A percentile compares a stretch with the other conserved stretches of the same genome.
Evolutionary conservation across 2,888 invertebrate genomes (phyloP).

Genomic region (Drosophila basisetae): DNA sequence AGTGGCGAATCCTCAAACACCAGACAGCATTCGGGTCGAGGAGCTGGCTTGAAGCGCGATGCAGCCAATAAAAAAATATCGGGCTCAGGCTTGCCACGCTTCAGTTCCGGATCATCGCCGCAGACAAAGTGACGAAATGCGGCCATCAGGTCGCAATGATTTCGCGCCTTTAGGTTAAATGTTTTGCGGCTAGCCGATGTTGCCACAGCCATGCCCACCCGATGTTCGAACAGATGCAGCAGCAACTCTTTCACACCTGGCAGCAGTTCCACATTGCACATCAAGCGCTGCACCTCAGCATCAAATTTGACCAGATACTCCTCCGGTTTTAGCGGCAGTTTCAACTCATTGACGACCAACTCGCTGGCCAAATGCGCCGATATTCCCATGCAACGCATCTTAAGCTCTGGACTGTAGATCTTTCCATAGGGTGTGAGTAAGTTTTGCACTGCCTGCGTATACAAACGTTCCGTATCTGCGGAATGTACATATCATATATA

Average conservation of each 20-base stretch:
- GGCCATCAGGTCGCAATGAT: conserved; percentile 88
- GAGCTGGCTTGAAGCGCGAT: conserved; percentile 89
- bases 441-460: conserved; percentile 89
- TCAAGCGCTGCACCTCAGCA: conserved; percentile 85
- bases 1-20: conserved; percentile 96
- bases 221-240: conserved; percentile 89
- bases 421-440: conserved; percentile 89
- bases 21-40: conserved; percentile 89
- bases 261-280: conserved; percentile 87
- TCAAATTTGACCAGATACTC: conserved; percentile 86
- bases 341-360: conserved; percentile 86
- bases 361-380: conserved; percentile 87
- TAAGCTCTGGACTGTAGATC: conserved; percentile 90
- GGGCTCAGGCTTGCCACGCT: conserved; percentile 93
- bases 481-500: not conserved
- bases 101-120: conserved; percentile 93
- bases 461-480: conserved; percentile 91
- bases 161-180: conserved; percentile 88
- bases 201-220: conserved; percentile 93
- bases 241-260: conserved; percentile 92
- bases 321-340: conserved; percentile 88
- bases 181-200: conserved; percentile 91
- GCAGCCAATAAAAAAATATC: conserved; percentile 93
- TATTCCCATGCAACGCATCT: conserved; percentile 89
- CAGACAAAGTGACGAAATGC: conserved; percentile 90